These are phyloP conservation scores for Alloscopus bannaensis DNA, from an alignment of 2,888 invertebrate species.

Conservation along the genomic window DNA sequence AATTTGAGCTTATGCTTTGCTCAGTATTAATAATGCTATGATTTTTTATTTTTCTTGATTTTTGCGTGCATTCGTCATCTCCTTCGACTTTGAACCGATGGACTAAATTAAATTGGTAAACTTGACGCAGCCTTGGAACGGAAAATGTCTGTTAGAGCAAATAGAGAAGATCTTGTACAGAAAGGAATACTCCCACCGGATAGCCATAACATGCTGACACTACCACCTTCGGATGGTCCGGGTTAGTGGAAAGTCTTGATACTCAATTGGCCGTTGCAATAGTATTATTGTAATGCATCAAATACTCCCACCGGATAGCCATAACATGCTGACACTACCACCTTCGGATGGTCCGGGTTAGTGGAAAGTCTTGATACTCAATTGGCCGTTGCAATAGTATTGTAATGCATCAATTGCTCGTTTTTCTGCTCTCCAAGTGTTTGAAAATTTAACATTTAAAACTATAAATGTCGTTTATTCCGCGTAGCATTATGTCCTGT, in stretches of 20 bases:
- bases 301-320: slow-evolving; percentile 90
- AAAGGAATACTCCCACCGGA: slow-evolving; percentile 94
- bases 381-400: too few species aligned
- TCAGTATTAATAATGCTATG: background rate
- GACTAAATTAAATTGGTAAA: slow-evolving; percentile 26
- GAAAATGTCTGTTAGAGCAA: slow-evolving; percentile 98
- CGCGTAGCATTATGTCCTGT: too few species aligned
- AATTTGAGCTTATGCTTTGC: too few species aligned
- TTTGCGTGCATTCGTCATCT: background rate
- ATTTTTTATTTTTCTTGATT: slow-evolving; percentile 29
- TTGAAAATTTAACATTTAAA: too few species aligned
- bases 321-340: slow-evolving; percentile 75
- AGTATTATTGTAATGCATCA: too few species aligned
- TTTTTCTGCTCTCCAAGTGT: too few species aligned
- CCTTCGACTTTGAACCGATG: too few species aligned
- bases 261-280: too few species aligned
- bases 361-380: too few species aligned
- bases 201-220: slow-evolving; percentile 79
- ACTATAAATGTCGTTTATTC: too few species aligned
- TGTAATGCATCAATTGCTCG: too few species aligned
- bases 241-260: slow-evolving; percentile 72
- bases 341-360: slow-evolving; percentile 71
- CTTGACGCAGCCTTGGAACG: slow-evolving; percentile 95
- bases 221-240: slow-evolving; percentile 69
- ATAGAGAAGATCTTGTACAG: slow-evolving; percentile 97